A percentile compares a stretch with the other conserved stretches of the same genome.
These are phyloP conservation scores for Grallaria varia DNA, from an alignment of 2,113 vertebrate genomes.

Conservation along the genomic window DNA sequence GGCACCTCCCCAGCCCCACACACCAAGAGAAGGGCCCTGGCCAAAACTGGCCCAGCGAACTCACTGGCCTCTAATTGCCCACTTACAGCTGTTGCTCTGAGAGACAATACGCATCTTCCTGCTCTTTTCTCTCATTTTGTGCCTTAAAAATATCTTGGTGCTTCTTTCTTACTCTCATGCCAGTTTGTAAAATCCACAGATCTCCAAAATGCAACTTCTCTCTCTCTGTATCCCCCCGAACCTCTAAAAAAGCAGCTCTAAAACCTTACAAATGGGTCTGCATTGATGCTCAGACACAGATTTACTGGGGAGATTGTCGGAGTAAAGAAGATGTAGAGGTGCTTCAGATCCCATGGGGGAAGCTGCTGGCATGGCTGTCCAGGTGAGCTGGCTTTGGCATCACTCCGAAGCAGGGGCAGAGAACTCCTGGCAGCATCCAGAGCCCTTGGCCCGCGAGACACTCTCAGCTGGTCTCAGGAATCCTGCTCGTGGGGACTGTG, in stretches of 20 bases:
- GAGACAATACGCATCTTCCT: not conserved
- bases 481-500: not conserved
- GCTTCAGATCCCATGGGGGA: not conserved
- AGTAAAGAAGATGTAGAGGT: not conserved
- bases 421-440: not conserved
- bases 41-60: not conserved
- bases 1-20: not conserved
- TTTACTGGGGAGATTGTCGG: not conserved
- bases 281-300: not conserved
- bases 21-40: not conserved
- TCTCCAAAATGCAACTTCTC: not conserved
- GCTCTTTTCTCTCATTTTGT: not conserved
- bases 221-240: not conserved
- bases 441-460: not conserved
- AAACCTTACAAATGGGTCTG: not conserved
- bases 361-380: not conserved
- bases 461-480: not conserved
- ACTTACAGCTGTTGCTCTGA: not conserved
- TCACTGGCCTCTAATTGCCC: not conserved
- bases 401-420: not conserved
- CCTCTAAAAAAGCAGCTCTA: not conserved
- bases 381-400: not conserved
- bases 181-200: not conserved
- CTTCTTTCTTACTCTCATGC: not conserved
- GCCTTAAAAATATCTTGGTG: not conserved